Percentiles rank a stretch among this genome's conserved stretches.
Conservation (phyloP, 2,113 vertebrate species). For the Bufo bufo region DNA sequence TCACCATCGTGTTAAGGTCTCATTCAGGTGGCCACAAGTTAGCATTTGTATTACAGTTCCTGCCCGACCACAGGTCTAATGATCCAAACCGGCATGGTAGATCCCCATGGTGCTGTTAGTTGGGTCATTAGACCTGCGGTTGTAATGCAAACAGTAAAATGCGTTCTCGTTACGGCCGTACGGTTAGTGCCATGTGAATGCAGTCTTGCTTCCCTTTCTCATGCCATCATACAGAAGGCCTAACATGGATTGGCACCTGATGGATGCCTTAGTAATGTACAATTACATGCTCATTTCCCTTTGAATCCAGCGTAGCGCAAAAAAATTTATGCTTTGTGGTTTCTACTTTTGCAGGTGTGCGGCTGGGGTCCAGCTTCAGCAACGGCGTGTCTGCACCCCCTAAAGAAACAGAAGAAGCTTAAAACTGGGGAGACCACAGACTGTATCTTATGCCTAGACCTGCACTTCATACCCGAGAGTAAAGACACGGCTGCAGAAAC, state of each 20-base stretch:
- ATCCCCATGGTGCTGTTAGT: too few species aligned
- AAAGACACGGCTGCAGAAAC: constrained; percentile 45
- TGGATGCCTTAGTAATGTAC: too few species aligned
- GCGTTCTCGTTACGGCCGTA: too few species aligned
- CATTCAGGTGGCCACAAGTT: too few species aligned
- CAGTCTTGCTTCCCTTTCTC: not conserved
- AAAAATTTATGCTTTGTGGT: constrained; percentile 8
- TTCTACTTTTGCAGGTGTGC: constrained; percentile 70
- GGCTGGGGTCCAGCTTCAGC: constrained; percentile 76
- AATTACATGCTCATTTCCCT: too few species aligned
- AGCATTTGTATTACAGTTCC: too few species aligned
- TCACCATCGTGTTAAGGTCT: too few species aligned
- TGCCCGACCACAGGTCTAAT: too few species aligned
- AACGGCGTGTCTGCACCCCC: constrained; percentile 69
- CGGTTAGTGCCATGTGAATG: not conserved
- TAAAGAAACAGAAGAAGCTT: constrained; percentile 67
- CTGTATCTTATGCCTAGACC: constrained; percentile 66
- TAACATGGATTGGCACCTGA: not conserved
- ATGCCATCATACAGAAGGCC: not conserved
- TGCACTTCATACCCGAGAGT: constrained; percentile 42
- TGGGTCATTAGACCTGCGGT: too few species aligned
- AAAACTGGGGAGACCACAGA: constrained; percentile 61
- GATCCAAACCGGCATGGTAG: too few species aligned
- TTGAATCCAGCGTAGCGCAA: too few species aligned
- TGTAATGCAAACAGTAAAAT: too few species aligned